Conservation (phyloP, 2,888 invertebrate genomes). For the Pandemis corylana region DNA sequence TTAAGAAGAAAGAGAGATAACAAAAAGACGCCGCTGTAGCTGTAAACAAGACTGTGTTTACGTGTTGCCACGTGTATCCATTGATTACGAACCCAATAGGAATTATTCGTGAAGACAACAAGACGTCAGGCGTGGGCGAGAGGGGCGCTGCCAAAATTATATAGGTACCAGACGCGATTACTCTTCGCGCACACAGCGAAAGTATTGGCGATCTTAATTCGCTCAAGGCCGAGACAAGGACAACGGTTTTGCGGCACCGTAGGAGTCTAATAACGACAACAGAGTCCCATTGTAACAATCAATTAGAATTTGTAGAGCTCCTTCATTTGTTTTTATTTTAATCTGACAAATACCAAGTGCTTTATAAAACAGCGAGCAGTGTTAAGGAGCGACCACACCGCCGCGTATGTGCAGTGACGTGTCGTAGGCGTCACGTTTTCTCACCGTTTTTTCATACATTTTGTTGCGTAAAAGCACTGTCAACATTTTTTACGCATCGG, state of each 20-base stretch:
- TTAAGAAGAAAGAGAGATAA: background rate
- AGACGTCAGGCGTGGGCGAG: conserved; percentile 10
- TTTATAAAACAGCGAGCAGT: too few species aligned
- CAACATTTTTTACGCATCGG: too few species aligned
- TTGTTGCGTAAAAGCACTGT: too few species aligned
- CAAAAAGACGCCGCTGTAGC: background rate
- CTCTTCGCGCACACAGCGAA: background rate
- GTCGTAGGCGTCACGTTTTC: too few species aligned
- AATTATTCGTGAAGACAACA: conserved; percentile 23
- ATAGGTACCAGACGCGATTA: conserved; percentile 2
- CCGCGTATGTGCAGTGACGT: too few species aligned
- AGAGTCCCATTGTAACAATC: background rate
- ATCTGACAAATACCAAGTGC: too few species aligned
- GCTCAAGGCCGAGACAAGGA: conserved; percentile 18
- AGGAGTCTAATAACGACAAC: background rate
- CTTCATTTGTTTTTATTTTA: background rate
- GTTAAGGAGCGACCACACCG: too few species aligned
- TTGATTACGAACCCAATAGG: conserved; percentile 11
- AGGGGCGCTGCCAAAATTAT: conserved; percentile 10
- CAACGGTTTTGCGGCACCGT: background rate
- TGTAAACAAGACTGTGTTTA: conserved; percentile 33
- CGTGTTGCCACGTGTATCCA: conserved; percentile 28
- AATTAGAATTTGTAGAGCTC: background rate
- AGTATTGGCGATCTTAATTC: conserved; percentile 15
- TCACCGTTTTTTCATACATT: too few species aligned